Conservation (phyloP, 2,113 vertebrate genomes). For the Oncorhynchus mykiss region DNA sequence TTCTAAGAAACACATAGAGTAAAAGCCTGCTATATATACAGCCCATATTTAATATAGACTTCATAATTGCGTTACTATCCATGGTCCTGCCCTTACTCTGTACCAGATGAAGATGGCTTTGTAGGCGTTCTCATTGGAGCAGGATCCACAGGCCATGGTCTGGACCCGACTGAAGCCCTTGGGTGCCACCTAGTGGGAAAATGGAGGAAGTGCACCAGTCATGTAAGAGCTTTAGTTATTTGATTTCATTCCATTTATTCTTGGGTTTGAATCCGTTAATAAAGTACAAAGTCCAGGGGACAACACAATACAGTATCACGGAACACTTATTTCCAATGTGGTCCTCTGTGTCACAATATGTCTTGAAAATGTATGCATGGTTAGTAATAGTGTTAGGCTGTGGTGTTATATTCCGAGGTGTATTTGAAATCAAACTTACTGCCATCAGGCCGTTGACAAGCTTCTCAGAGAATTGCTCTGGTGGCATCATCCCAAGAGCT, state of each 20-base stretch:
- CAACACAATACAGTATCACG: too few relatives aligned
- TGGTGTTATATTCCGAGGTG: too few relatives aligned
- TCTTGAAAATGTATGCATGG: too few relatives aligned
- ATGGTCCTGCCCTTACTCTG: slow-evolving; percentile 79
- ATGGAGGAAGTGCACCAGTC: not conserved
- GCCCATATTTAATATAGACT: not conserved
- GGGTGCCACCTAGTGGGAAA: slow-evolving; percentile 81
- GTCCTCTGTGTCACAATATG: too few relatives aligned
- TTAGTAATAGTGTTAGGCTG: too few relatives aligned
- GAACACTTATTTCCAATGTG: too few relatives aligned
- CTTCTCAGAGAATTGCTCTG: slow-evolving; percentile 89
- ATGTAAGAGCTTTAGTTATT: too few relatives aligned
- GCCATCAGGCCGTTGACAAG: slow-evolving; percentile 51
- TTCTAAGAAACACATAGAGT: slow-evolving; percentile 69
- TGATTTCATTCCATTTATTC: too few relatives aligned
- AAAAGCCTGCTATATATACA: too few relatives aligned
- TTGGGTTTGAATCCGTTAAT: too few relatives aligned
- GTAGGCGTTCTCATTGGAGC: slow-evolving; percentile 98
- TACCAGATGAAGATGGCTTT: slow-evolving; percentile 98
- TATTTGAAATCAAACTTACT: slow-evolving; percentile 58
- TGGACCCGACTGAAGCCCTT: slow-evolving; percentile 87
- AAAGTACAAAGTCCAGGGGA: too few relatives aligned
- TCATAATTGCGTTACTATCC: not conserved
- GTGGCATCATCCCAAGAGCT: slow-evolving; percentile 92
- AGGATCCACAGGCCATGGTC: slow-evolving; percentile 96